Evolutionary conservation across 2,797 vertebrate genomes (phyloP), one percentile per base, ranked within the genome.

Genomic region (Pantherophis vulpinus): DNA sequence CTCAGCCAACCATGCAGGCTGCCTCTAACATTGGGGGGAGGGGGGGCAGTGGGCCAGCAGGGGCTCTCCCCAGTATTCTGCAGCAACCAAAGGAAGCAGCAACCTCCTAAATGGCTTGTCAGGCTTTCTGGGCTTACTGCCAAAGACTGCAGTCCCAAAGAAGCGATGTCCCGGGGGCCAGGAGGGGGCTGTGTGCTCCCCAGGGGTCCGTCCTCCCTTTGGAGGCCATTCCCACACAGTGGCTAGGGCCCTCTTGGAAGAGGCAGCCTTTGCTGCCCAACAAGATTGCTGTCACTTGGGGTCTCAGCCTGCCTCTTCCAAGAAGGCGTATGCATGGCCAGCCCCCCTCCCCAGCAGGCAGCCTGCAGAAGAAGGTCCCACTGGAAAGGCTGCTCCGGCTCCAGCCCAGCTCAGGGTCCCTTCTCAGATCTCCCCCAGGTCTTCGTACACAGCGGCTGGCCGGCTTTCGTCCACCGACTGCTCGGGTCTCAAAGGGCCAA

Each of bases 371-470:
- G n/a, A 37, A 10, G 20, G 18, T 9, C 18, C 74, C 32, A 25
- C 58, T 37, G 9, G 25, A 27, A 27, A 61, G 42, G 59, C 25
- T 27, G 66, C 12, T 63, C 42, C 2, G 1, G 11, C 32, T 51
- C 59, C 14, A 13, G 10, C 32, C 11, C 42, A 4, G 16, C 60
- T 11, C 47, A 25, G n/a, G 9, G n/a, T 2, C 37, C 11, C 56
- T 18, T 93, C 92, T 93, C 92, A 97, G 0, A 96, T 95, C 70
- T 96, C 92, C 6, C 97, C 97, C 58, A 97, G 79, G 47, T 97
- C 97, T 90, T 98, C 97, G 0, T 95, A 98, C 86, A 95, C 94
- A 29, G 96, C 96, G 0, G 79, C 95, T 63, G 89, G 96, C 86
- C 93, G 93, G 63, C 89, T 91, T 88, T 91, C 93, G 63, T 96